Conservation (phyloP, 1,140 invertebrate genomes). For the Eueides isabella region DNA sequence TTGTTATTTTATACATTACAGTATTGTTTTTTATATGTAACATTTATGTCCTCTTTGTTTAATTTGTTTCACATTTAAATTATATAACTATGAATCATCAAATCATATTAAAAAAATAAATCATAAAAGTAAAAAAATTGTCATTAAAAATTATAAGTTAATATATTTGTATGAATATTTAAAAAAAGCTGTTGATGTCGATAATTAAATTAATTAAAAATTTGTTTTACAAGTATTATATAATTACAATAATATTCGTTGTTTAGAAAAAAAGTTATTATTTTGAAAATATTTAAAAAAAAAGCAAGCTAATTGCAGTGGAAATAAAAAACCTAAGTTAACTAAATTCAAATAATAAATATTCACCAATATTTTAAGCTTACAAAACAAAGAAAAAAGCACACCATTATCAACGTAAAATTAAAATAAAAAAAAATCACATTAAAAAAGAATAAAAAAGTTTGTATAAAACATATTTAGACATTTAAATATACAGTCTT, state of each 20-base stretch:
- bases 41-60: not conserved
- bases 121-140: not conserved
- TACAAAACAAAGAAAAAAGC: not conserved
- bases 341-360: not conserved
- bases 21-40: not conserved
- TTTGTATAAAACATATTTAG: not conserved
- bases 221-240: too few relatives aligned
- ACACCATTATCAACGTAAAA: not conserved
- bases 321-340: not conserved
- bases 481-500: conserved; percentile 16
- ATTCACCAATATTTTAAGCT: not conserved
- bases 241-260: not conserved
- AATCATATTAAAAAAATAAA: not conserved
- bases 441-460: not conserved
- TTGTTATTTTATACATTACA: not conserved
- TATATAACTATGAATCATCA: not conserved
- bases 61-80: too few relatives aligned
- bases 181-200: too few relatives aligned
- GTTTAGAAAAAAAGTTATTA: not conserved
- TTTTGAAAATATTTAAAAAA: not conserved
- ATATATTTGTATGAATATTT: too few relatives aligned
- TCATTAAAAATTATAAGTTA: not conserved
- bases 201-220: too few relatives aligned
- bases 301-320: too few relatives aligned
- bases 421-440: not conserved